Conservation (phyloP, 2,797 vertebrate genomes). For the Darevskia mixta region DNA sequence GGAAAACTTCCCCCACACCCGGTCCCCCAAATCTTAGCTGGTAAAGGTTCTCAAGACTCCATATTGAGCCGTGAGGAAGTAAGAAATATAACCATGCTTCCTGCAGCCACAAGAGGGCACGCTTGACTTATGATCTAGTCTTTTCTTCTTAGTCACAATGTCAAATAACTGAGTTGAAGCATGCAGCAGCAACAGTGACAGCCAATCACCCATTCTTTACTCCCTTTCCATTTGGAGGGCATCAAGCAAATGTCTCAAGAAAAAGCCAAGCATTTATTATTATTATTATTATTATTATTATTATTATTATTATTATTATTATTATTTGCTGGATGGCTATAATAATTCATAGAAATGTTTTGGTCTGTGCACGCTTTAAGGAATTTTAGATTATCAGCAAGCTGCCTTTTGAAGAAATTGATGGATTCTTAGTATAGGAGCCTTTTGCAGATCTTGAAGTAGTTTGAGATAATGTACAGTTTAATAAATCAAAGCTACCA, state of each 20-base stretch:
- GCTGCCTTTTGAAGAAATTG: neutral
- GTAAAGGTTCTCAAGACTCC: neutral
- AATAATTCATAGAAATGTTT: neutral
- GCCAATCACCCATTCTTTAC: neutral
- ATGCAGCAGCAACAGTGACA: neutral
- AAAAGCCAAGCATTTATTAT: neutral
- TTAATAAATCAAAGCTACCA: neutral
- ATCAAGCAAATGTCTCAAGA: neutral
- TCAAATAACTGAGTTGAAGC: neutral
- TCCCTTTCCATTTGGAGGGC: neutral
- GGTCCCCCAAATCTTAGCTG: neutral
- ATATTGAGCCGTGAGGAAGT: neutral
- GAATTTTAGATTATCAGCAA: neutral
- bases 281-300: too few species aligned
- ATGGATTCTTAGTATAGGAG: neutral
- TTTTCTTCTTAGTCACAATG: neutral
- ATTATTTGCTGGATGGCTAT: too few species aligned
- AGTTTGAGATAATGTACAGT: neutral
- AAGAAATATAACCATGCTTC: neutral
- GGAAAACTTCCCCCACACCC: neutral
- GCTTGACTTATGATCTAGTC: conserved; percentile 26
- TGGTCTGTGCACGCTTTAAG: neutral
- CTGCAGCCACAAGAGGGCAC: conserved; percentile 65
- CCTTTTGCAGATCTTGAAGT: neutral
- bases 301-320: too few species aligned